These are phyloP conservation scores for Acronicta alni DNA, from an alignment of 2,888 invertebrate species.

Conservation along the genomic window DNA sequence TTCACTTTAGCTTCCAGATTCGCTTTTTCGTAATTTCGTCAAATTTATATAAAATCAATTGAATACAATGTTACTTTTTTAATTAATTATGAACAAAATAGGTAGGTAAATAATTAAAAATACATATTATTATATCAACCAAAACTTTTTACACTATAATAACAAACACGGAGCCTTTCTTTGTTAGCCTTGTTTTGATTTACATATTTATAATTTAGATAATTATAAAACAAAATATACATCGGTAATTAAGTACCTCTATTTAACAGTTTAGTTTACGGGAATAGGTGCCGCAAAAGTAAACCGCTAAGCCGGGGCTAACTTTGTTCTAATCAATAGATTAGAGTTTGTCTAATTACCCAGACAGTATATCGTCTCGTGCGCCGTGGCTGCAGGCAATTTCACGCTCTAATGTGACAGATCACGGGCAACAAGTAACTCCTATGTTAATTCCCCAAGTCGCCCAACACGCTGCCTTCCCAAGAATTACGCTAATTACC, in stretches of 20 bases:
- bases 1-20: conserved; percentile 4
- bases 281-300: too few relatives aligned
- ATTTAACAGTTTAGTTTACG: too few relatives aligned
- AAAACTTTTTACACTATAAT: too few relatives aligned
- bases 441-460: conserved; percentile 56
- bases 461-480: conserved; percentile 32
- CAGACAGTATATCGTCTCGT: conserved; percentile 25
- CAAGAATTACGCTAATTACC: conserved; percentile 52
- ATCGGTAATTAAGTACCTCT: too few relatives aligned
- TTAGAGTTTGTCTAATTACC: conserved; percentile 14
- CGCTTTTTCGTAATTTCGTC: background rate
- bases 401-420: conserved; percentile 53
- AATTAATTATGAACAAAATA: too few relatives aligned
- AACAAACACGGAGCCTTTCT: too few relatives aligned
- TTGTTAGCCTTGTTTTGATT: too few relatives aligned
- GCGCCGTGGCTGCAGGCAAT: conserved; percentile 50
- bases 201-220: too few relatives aligned
- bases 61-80: too few relatives aligned
- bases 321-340: conserved; percentile 13
- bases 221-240: too few relatives aligned
- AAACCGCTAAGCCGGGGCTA: background rate
- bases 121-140: too few relatives aligned
- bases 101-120: too few relatives aligned
- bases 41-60: background rate
- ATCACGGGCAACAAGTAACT: conserved; percentile 32